These are phyloP conservation scores for Grallaria varia DNA, from an alignment of 2,113 vertebrate genomes.

Conservation along the genomic window DNA sequence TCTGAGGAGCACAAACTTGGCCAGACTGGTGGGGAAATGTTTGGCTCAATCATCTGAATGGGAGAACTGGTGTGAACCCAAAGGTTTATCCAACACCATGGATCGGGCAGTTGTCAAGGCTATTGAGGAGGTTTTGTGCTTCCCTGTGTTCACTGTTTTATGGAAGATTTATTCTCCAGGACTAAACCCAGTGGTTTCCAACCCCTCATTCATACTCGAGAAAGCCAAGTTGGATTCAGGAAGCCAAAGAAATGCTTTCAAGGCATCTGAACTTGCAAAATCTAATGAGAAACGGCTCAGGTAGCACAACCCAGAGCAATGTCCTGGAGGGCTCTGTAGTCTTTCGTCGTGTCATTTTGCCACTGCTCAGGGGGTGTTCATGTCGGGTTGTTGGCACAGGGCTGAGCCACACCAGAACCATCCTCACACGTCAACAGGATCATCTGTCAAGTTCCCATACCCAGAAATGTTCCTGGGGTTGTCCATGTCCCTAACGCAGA, in stretches of 20 bases:
- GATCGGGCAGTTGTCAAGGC: not conserved
- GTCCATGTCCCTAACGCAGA: not conserved
- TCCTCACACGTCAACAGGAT: not conserved
- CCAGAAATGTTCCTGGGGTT: not conserved
- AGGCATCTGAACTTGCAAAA: not conserved
- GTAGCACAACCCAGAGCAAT: not conserved
- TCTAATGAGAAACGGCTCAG: not conserved
- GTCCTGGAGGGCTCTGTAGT: not conserved
- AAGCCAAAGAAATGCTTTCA: not conserved
- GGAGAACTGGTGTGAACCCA: not conserved
- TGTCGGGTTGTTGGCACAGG: not conserved
- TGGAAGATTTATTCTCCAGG: not conserved
- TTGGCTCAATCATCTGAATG: not conserved
- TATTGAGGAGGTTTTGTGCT: not conserved
- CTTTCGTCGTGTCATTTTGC: not conserved
- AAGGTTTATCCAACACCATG: not conserved
- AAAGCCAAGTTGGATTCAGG: not conserved
- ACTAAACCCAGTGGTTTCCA: not conserved
- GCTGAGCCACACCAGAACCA: not conserved
- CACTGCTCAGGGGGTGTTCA: not conserved
- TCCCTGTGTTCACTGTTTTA: not conserved
- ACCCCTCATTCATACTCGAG: not conserved
- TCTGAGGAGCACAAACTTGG: not conserved
- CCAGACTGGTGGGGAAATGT: not conserved
- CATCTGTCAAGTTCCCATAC: not conserved